These are phyloP conservation scores for Polymixis flavicincta DNA, from an alignment of 2,888 invertebrate genomes.

Conservation along the genomic window DNA sequence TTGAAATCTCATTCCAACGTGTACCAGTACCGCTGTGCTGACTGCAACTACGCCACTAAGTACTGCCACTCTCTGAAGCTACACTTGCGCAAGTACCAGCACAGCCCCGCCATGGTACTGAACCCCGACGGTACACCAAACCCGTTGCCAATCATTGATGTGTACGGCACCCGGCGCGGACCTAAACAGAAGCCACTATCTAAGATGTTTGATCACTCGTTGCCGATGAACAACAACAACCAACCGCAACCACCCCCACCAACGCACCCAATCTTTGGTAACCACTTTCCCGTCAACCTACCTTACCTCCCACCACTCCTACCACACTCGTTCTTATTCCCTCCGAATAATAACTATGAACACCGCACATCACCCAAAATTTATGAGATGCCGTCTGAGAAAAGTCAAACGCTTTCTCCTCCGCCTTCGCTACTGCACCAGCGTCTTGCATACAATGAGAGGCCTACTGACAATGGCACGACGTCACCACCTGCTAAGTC, in stretches of 20 bases:
- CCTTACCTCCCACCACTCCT: constrained; percentile 87
- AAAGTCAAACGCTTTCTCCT: constrained; percentile 73
- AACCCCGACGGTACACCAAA: constrained; percentile 97
- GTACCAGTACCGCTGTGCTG: constrained; percentile 97
- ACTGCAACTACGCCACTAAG: constrained; percentile 99
- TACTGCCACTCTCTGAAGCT: constrained; percentile 99
- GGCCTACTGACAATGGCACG: constrained; percentile 68
- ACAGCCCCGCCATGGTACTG: constrained; percentile 97
- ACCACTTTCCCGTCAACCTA: constrained; percentile 86
- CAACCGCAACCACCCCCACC: constrained; percentile 77
- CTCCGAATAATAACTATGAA: constrained; percentile 87
- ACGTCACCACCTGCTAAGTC: constrained; percentile 77
- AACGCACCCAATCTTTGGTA: constrained; percentile 84
- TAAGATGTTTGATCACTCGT: constrained; percentile 82
- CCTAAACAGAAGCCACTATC: constrained; percentile 92
- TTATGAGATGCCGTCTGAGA: constrained; percentile 74
- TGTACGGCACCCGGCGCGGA: constrained; percentile 97
- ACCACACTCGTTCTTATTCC: constrained; percentile 87
- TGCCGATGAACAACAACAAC: constrained; percentile 74
- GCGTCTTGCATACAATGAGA: constrained; percentile 81
- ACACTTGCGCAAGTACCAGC: constrained; percentile 97
- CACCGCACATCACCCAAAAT: constrained; percentile 79
- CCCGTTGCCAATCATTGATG: constrained; percentile 96
- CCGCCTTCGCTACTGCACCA: constrained; percentile 84
- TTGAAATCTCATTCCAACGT: constrained; percentile 98